Conservation (phyloP, 2,797 vertebrate species). For the Morus bassanus region DNA sequence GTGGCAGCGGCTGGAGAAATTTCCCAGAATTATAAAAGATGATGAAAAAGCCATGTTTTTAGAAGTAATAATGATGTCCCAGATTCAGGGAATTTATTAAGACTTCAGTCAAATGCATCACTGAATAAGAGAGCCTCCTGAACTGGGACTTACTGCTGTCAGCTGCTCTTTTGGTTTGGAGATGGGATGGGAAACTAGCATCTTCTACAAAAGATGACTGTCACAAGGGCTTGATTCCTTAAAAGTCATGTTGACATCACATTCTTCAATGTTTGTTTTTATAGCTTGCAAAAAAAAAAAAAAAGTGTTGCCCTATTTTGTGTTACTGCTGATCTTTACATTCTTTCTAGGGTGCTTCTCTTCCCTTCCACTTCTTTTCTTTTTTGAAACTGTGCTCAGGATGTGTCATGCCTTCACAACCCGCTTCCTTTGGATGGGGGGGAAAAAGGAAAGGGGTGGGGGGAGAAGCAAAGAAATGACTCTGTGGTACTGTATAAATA, state of each 20-base stretch:
- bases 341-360: not conserved
- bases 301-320: not conserved
- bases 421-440: not conserved
- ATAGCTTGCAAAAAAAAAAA: not conserved
- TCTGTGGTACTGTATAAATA: constrained; percentile 29
- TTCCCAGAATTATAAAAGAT: not conserved
- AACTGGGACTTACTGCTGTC: not conserved
- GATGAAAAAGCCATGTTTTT: not conserved
- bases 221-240: not conserved
- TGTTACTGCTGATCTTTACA: not conserved
- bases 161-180: not conserved
- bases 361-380: not conserved
- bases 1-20: not conserved
- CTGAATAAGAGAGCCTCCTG: not conserved
- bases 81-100: not conserved
- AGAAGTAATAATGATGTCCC: not conserved
- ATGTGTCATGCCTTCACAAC: not conserved
- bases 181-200: not conserved
- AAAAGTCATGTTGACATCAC: not conserved
- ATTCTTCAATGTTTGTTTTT: not conserved
- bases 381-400: not conserved
- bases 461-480: not conserved
- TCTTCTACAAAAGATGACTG: not conserved
- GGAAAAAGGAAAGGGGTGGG: not conserved
- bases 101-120: not conserved